A percentile compares a stretch with the other conserved stretches of the same genome.
Conservation (phyloP, 2,113 vertebrate species). For the Muntiacus muntjak region DNA sequence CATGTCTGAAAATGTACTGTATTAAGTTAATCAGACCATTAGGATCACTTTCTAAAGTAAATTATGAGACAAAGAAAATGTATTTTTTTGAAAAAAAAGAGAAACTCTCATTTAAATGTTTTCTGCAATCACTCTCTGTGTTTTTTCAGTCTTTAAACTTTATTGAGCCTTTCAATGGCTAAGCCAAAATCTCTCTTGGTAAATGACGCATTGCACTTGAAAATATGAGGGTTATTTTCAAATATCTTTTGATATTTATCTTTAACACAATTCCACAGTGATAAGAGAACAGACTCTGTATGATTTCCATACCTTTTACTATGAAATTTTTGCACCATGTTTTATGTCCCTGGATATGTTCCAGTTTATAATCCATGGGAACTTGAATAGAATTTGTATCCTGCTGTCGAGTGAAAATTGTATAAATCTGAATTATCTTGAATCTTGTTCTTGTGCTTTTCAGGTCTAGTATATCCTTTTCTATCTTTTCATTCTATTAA, state of each 20-base stretch:
- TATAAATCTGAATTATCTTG: background rate
- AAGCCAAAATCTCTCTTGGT: background rate
- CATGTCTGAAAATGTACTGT: conserved; percentile 20
- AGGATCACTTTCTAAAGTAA: conserved; percentile 27
- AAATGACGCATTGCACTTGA: background rate
- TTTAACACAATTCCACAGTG: background rate
- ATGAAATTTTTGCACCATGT: background rate
- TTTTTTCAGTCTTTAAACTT: background rate
- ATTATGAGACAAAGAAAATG: background rate
- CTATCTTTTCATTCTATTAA: background rate
- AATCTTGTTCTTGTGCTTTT: background rate
- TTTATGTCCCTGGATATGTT: background rate
- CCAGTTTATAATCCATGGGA: background rate
- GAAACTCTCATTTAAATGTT: background rate
- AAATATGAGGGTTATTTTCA: background rate
- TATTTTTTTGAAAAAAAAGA: background rate
- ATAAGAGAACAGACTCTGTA: background rate
- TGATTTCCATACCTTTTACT: background rate
- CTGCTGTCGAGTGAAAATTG: background rate
- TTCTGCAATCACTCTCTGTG: background rate
- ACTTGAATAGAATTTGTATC: background rate
- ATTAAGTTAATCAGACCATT: conserved; percentile 33
- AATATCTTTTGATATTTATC: background rate
- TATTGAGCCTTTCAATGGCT: background rate
- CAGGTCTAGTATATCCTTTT: background rate